phyloP scores from a whole-genome alignment of 2,888 invertebrate species.

The Bombylius major region DNA sequence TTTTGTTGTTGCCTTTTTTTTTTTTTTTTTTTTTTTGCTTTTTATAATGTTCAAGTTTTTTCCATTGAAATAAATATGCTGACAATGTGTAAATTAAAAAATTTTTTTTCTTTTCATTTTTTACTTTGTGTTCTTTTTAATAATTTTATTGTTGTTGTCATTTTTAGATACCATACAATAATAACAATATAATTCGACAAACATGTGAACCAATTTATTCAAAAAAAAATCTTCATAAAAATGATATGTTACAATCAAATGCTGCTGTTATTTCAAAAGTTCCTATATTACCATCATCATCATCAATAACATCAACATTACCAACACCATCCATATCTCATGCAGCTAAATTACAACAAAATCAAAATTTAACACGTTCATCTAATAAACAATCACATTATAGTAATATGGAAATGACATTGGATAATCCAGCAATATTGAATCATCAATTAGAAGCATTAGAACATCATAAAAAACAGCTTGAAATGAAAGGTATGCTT shows the following conservation, averaged over 20 bases:
- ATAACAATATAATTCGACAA: constrained; percentile 45
- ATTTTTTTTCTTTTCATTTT: constrained; percentile 25
- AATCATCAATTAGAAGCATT: constrained; percentile 34
- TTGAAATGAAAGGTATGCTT: constrained; percentile 28
- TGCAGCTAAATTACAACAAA: background rate
- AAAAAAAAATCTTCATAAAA: constrained; percentile 46
- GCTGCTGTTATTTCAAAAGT: background rate
- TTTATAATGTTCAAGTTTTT: background rate
- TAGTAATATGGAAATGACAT: constrained; percentile 24
- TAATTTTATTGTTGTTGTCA: background rate
- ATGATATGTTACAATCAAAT: background rate
- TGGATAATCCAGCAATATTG: constrained; percentile 32
- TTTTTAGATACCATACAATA: constrained; percentile 61
- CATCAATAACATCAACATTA: background rate
- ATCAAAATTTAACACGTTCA: background rate
- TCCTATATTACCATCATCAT: too few relatives aligned
- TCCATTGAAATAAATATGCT: constrained; percentile 16
- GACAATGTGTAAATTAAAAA: constrained; percentile 6
- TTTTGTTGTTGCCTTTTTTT: too few relatives aligned
- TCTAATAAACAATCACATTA: constrained; percentile 13
- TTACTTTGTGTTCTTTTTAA: constrained; percentile 3
- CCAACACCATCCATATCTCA: background rate
- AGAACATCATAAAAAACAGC: constrained; percentile 36
- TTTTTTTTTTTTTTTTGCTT: too few relatives aligned
- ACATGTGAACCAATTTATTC: constrained; percentile 64